These are phyloP conservation scores for Perca schrenkii DNA, from an alignment of 2,113 vertebrate genomes.

Conservation along the genomic window DNA sequence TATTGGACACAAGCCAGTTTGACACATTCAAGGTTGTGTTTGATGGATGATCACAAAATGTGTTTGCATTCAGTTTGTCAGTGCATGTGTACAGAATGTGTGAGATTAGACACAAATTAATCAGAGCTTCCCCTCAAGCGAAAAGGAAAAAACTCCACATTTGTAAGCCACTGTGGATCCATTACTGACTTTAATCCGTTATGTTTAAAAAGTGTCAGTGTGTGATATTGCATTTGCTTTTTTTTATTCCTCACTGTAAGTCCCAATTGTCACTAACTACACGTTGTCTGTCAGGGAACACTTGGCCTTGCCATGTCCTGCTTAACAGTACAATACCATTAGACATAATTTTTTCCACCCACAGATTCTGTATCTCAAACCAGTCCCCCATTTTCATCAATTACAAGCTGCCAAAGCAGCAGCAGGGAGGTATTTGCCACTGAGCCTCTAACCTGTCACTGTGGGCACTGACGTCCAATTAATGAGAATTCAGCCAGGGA, in stretches of 20 bases:
- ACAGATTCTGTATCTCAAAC: conserved; percentile 21
- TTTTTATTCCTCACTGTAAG: not conserved
- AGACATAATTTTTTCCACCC: conserved; percentile 2
- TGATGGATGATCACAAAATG: conserved; percentile 46
- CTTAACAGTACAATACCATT: not conserved
- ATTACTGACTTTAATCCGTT: not conserved
- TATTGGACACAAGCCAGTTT: conserved; percentile 24
- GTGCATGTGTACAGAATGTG: not conserved
- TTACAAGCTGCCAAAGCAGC: conserved; percentile 55
- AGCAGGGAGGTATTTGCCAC: conserved; percentile 47
- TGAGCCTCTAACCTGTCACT: conserved; percentile 63
- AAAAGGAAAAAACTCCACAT: not conserved
- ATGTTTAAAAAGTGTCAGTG: not conserved
- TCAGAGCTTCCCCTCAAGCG: not conserved
- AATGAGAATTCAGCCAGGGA: conserved; percentile 64
- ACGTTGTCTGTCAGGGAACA: not conserved
- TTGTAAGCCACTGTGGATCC: not conserved
- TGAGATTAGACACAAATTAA: not conserved
- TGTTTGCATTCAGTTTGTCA: conserved; percentile 10
- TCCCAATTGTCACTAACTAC: not conserved
- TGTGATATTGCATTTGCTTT: not conserved
- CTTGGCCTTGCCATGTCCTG: not conserved
- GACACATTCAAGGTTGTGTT: conserved; percentile 32
- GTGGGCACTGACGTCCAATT: conserved; percentile 56
- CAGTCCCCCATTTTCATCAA: conserved; percentile 16